Evolutionary conservation across 2,888 invertebrate species (phyloP).

Genomic region (Lasioglossum oenotherae): DNA sequence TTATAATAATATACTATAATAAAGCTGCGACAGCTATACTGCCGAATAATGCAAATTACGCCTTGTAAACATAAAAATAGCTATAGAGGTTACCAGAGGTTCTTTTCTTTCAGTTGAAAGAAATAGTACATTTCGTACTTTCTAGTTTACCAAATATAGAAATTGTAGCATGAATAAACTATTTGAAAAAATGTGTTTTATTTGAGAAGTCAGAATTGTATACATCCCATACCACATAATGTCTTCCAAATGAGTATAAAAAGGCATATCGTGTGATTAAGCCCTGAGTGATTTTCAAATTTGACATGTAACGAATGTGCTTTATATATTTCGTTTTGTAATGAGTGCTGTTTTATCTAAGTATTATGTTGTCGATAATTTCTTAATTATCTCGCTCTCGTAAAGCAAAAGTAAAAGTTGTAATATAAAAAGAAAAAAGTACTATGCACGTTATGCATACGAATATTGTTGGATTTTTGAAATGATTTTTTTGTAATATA

Average conservation of each 20-base stretch:
- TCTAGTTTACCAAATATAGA: background rate
- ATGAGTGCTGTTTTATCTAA: conserved; percentile 4
- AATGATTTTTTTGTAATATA: conserved; percentile 9
- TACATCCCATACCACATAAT: conserved; percentile 19
- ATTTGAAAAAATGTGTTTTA: conserved; percentile 28
- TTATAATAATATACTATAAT: no score
- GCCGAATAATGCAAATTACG: no score
- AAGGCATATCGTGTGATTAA: conserved; percentile 51
- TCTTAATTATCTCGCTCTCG: conserved; percentile 2
- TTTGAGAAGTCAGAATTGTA: conserved; percentile 44
- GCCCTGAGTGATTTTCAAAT: conserved; percentile 60
- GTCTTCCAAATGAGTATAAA: conserved; percentile 54
- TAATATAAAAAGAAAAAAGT: conserved; percentile 13
- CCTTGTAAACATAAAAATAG: no score
- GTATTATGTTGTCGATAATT: conserved; percentile 5
- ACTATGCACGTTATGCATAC: conserved; percentile 7
- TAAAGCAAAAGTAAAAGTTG: conserved; percentile 25
- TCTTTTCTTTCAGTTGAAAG: background rate
- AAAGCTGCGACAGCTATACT: no score
- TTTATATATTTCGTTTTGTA: conserved; percentile 32
- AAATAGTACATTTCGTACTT: background rate
- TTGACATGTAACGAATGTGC: conserved; percentile 32
- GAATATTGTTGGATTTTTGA: conserved; percentile 6
- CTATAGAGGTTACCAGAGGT: background rate
- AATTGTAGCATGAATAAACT: background rate